phyloP scores from a whole-genome alignment of 2,888 invertebrate species.

The Zygaena filipendulae region DNA sequence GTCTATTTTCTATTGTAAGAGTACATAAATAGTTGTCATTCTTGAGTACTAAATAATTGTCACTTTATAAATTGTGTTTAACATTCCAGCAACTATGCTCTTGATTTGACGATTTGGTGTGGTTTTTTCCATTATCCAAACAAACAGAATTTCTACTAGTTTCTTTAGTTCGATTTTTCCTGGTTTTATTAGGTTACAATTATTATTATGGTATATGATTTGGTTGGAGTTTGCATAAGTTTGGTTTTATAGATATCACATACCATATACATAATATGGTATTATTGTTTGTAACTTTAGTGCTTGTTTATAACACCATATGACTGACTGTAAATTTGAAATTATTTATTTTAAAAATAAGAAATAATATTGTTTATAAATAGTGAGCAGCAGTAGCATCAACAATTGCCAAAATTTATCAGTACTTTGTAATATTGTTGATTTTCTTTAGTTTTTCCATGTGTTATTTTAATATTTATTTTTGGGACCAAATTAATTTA shows the following conservation, averaged over 20 bases:
- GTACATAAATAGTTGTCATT: too few relatives aligned
- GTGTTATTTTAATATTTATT: slow-evolving; percentile 64
- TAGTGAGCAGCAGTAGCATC: slow-evolving; percentile 55
- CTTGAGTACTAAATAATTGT: too few relatives aligned
- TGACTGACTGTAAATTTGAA: slow-evolving; percentile 49
- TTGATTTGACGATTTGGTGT: too few relatives aligned
- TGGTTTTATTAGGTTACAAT: too few relatives aligned
- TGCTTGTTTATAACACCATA: slow-evolving; percentile 35
- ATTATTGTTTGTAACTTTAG: too few relatives aligned
- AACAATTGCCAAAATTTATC: slow-evolving; percentile 65
- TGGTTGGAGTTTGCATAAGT: slow-evolving; percentile 36
- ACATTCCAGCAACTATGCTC: slow-evolving; percentile 56
- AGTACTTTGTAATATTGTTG: slow-evolving; percentile 59
- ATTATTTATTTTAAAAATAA: slow-evolving; percentile 60
- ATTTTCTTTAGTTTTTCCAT: slow-evolving; percentile 50
- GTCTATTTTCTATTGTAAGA: too few relatives aligned
- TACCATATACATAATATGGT: slow-evolving; percentile 50
- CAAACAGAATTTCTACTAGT: too few relatives aligned
- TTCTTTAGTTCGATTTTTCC: too few relatives aligned
- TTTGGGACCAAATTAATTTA: slow-evolving; percentile 69
- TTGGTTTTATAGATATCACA: slow-evolving; percentile 37
- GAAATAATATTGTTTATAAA: slow-evolving; percentile 54
- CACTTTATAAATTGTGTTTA: too few relatives aligned
- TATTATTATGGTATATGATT: too few relatives aligned
- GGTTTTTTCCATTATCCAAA: too few relatives aligned